Conservation (phyloP, 2,797 vertebrate genomes). For the Artibeus lituratus region DNA sequence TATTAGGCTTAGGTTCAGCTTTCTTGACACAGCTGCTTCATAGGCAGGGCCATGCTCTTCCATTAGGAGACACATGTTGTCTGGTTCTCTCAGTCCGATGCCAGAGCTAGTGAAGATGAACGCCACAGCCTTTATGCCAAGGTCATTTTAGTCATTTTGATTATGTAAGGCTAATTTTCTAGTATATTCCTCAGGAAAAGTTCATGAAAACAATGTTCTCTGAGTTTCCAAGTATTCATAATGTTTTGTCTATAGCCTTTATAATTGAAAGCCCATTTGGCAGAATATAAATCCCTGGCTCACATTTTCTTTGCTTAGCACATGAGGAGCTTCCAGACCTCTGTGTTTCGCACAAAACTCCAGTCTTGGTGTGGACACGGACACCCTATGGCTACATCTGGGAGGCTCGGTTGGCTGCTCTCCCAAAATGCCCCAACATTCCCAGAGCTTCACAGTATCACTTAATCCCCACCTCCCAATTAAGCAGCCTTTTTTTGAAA, state of each 20-base stretch:
- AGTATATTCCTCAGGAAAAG: background rate
- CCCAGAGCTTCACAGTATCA: slow-evolving; percentile 75
- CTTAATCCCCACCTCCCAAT: slow-evolving; percentile 55
- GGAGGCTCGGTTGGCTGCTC: slow-evolving; percentile 68
- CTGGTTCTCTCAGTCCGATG: background rate
- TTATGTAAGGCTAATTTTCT: background rate
- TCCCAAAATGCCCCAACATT: slow-evolving; percentile 53
- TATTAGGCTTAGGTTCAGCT: background rate
- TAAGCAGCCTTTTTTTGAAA: background rate
- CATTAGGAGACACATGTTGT: background rate
- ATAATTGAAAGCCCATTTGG: background rate
- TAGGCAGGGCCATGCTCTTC: background rate
- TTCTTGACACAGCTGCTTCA: background rate
- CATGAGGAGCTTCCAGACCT: background rate
- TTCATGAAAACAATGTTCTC: background rate
- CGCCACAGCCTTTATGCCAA: background rate
- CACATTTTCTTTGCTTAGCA: background rate
- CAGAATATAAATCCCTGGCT: background rate
- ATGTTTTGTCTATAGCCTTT: background rate
- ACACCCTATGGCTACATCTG: background rate
- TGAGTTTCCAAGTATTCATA: background rate
- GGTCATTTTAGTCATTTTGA: background rate
- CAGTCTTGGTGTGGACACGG: background rate
- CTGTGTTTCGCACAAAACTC: background rate
- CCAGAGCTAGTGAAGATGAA: background rate